phyloP scores from a whole-genome alignment of 2,113 vertebrate genomes.

The Nibea albiflora region DNA sequence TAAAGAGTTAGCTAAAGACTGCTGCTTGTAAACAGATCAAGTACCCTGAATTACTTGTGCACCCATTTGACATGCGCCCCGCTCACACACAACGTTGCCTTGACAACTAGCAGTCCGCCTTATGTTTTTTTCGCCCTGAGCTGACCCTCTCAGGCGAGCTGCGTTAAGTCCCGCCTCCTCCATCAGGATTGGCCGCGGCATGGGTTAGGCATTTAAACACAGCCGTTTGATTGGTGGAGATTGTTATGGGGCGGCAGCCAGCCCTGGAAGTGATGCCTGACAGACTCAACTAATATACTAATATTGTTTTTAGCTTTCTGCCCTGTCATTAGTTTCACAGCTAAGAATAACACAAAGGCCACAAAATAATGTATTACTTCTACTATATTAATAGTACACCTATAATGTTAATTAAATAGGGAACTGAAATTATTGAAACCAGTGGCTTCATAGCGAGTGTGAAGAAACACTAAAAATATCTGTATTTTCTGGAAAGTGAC shows the following conservation, averaged over 20 bases:
- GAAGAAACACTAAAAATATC: neutral
- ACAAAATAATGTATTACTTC: too few species aligned
- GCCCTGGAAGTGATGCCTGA: neutral
- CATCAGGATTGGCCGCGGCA: neutral
- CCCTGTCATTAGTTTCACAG: neutral
- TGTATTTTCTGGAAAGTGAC: neutral
- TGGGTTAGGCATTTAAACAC: neutral
- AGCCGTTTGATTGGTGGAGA: slow-evolving; percentile 20
- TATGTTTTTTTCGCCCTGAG: neutral
- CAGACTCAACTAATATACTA: neutral
- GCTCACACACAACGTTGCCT: slow-evolving; percentile 38
- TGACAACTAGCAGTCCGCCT: slow-evolving; percentile 31
- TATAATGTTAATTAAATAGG: neutral
- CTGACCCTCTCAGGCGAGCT: neutral
- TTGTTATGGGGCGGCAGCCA: neutral
- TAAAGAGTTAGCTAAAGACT: neutral
- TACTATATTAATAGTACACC: neutral
- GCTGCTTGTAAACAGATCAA: slow-evolving; percentile 2
- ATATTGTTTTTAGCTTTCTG: neutral
- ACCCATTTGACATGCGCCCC: slow-evolving; percentile 23
- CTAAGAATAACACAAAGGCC: too few species aligned
- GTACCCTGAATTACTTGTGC: neutral
- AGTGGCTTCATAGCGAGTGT: neutral
- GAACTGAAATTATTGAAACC: too few species aligned
- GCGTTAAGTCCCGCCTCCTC: slow-evolving; percentile 1